Percentiles rank a stretch among this genome's conserved stretches.
These are phyloP conservation scores for Pedionomus torquatus DNA, from an alignment of 2,113 vertebrate species.

Conservation along the genomic window DNA sequence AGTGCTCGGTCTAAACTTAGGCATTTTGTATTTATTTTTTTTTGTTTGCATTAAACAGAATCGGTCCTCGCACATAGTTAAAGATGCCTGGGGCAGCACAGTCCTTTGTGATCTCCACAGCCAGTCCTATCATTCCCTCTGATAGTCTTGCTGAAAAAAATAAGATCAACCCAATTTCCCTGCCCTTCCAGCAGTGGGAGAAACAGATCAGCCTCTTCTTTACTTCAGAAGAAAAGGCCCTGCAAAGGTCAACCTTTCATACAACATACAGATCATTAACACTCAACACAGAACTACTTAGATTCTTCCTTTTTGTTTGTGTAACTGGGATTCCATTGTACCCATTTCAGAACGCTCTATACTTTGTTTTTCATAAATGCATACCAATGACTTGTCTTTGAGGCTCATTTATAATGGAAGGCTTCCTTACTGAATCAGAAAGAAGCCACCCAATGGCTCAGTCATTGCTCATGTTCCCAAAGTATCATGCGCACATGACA, in stretches of 20 bases:
- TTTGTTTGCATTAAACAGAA: neutral
- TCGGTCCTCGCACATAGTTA: neutral
- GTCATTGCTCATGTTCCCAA: neutral
- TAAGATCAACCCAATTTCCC: neutral
- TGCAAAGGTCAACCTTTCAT: neutral
- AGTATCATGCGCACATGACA: neutral
- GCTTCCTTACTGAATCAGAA: neutral
- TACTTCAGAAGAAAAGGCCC: neutral
- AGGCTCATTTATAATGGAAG: neutral
- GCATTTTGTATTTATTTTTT: neutral
- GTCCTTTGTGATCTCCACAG: constrained; percentile 23
- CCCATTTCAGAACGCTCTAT: neutral
- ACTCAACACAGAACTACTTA: neutral
- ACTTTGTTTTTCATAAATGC: neutral
- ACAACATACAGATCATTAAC: neutral
- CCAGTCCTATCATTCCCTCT: neutral
- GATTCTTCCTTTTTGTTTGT: neutral
- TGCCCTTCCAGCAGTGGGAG: neutral
- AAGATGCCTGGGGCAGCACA: neutral
- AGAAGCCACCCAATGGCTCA: neutral
- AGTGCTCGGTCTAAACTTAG: neutral
- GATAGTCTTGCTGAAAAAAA: constrained; percentile 4
- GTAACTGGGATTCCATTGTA: neutral
- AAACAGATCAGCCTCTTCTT: neutral
- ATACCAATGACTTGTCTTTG: neutral